Percentiles rank a stretch among this genome's conserved stretches.
Conservation (phyloP, 2,888 invertebrate species). For the Aquatica leii region DNA sequence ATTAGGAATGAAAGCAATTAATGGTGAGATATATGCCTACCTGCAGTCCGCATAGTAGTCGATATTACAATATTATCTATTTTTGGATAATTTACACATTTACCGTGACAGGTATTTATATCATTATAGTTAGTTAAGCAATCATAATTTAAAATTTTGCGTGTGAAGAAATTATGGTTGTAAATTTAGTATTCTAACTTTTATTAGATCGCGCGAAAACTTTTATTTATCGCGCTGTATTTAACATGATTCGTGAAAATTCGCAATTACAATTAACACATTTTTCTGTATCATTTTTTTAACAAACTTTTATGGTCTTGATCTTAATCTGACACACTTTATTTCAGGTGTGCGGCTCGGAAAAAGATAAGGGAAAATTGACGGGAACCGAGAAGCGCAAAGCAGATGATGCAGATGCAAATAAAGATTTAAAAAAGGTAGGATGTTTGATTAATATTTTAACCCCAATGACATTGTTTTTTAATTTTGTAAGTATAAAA, state of each 20-base stretch:
- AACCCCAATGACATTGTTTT: neutral
- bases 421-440: conserved; percentile 89
- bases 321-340: conserved; percentile 22
- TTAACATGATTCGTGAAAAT: neutral
- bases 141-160: neutral
- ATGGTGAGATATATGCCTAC: conserved; percentile 26
- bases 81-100: conserved; percentile 11
- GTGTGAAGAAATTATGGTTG: neutral
- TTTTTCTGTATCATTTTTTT: neutral
- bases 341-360: conserved; percentile 63
- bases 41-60: conserved; percentile 26
- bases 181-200: conserved; percentile 17
- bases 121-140: neutral
- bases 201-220: too few relatives aligned
- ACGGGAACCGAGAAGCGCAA: conserved; percentile 80
- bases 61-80: conserved; percentile 13
- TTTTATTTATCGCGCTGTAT: conserved; percentile 10
- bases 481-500: conserved; percentile 10
- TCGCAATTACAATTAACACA: neutral
- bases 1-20: conserved; percentile 38
- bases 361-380: conserved; percentile 73
- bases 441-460: conserved; percentile 42
- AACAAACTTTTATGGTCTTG: neutral
- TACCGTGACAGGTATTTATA: conserved; percentile 3
- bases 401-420: conserved; percentile 81